Evolutionary conservation across 2,888 invertebrate species (phyloP), one percentile per base, ranked within the genome.

Genomic region (Tiliacea aurago): DNA sequence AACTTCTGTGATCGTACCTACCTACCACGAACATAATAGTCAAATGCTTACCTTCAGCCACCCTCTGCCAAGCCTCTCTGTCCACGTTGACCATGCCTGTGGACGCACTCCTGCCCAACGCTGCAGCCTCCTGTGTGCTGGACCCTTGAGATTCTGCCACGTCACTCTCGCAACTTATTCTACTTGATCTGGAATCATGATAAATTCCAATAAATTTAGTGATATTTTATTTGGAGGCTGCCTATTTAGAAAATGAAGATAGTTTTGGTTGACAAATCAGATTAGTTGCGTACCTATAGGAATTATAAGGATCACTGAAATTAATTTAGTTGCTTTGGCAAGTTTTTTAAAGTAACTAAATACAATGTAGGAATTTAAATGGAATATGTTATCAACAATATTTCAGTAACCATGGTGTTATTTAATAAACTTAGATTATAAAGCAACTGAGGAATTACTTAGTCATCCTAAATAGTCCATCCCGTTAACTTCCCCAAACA

Each of bases 71-170:
- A 0, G 97, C 95, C 41, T 97, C 96, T 9, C 96, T 94, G 79
- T 97, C 97, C 0, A 97, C 96, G 85, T 97, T 97, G 73, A 98
- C 98, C 97, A 98, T 98, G n/a, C 98, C 98, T 0, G 97, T 98
- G 81, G 98, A 98, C 0, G 97, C 97, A 47, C 98, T 98, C 86
- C 98, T 97, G 0, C 97, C 97, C n/a, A 98, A 91, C 13, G 95
- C 80, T 0, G 94, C 84, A 0, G 95, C 92, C 68, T 96, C 96
- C 77, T 93, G 94, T 0, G 84, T 85, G 75, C 89, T 85, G 2
- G 91, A 87, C 10, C 90, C 86, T 63, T 93, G 93, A 0, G 93
- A 91, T 66, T 91, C 96, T 69, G 91, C 94, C 1, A 96, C 96
- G 78, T 97, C 97, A 85, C 97, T 97, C 70, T 97, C 97, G 64